Percentiles rank a stretch among this genome's conserved stretches.
Evolutionary conservation across 2,888 invertebrate genomes (phyloP).

Genomic region (Oxycera nigricornis): DNA sequence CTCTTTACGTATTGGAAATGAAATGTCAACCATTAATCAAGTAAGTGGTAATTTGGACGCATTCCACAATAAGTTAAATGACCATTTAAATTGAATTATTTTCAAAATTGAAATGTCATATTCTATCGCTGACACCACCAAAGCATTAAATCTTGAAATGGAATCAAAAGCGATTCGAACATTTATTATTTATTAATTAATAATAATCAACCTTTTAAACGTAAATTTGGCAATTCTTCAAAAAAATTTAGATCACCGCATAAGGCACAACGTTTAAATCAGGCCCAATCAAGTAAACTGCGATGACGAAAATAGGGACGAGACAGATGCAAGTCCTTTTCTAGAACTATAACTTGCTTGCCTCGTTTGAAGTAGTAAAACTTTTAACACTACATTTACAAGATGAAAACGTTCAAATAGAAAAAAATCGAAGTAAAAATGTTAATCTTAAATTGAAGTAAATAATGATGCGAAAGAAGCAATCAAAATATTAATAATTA

Average conservation of each 20-base stretch:
- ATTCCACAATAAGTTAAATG: neutral
- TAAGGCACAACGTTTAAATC: too few relatives aligned
- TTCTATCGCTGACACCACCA: too few relatives aligned
- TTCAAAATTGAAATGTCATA: too few relatives aligned
- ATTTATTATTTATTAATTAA: too few relatives aligned
- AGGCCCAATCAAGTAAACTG: too few relatives aligned
- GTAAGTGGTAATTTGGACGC: neutral
- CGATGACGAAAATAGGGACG: too few relatives aligned
- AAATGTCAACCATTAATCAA: neutral
- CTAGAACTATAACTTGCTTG: too few relatives aligned
- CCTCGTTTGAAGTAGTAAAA: conserved; percentile 41
- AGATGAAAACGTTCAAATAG: conserved; percentile 45
- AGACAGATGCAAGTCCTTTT: too few relatives aligned
- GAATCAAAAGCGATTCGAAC: neutral
- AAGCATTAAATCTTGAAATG: neutral
- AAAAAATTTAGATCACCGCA: too few relatives aligned
- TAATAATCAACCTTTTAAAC: too few relatives aligned
- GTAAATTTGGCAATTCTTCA: too few relatives aligned
- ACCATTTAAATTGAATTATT: too few relatives aligned
- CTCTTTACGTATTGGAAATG: neutral
- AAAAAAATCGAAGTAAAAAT: conserved; percentile 46
- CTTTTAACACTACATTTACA: conserved; percentile 38
- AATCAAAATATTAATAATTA: conserved; percentile 24
- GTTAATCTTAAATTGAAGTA: conserved; percentile 43
- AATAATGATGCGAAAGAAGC: conserved; percentile 41